Conservation (phyloP, 2,888 invertebrate species). For the Adela reaumurella region DNA sequence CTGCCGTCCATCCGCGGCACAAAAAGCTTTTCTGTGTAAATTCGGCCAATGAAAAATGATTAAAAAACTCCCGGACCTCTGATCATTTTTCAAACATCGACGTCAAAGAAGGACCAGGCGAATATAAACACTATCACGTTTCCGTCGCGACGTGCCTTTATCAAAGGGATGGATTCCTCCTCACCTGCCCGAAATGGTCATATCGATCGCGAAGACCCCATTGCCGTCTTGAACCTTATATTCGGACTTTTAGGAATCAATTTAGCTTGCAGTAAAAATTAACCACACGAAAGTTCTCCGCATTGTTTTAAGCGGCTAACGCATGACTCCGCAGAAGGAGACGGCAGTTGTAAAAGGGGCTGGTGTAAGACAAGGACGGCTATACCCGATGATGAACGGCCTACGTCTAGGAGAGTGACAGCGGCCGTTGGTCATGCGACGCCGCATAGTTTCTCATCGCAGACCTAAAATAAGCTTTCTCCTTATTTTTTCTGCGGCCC, state of each 20-base stretch:
- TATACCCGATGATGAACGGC: constrained; percentile 39
- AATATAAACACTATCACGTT: background rate
- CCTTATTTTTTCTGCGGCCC: constrained; percentile 39
- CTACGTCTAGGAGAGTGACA: constrained; percentile 35
- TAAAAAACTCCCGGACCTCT: constrained; percentile 17
- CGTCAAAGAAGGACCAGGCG: background rate
- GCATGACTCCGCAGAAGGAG: constrained; percentile 21
- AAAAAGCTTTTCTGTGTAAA: constrained; percentile 54
- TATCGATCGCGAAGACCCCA: background rate
- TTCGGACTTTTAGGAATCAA: background rate
- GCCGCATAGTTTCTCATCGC: constrained; percentile 49
- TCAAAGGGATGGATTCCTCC: constrained; percentile 13
- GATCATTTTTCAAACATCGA: background rate
- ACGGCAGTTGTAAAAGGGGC: background rate
- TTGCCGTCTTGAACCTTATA: background rate
- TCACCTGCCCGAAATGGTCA: background rate
- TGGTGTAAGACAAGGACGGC: constrained; percentile 23
- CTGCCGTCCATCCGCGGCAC: constrained; percentile 29
- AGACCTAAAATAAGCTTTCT: constrained; percentile 43
- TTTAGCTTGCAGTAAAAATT: background rate
- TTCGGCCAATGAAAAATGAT: constrained; percentile 23
- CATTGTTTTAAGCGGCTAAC: constrained; percentile 41
- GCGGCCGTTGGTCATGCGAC: constrained; percentile 38
- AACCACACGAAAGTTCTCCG: background rate
- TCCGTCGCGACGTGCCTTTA: constrained; percentile 16